These are phyloP conservation scores for Arctopsyche grandis DNA, from an alignment of 1,140 invertebrate genomes.

Conservation along the genomic window DNA sequence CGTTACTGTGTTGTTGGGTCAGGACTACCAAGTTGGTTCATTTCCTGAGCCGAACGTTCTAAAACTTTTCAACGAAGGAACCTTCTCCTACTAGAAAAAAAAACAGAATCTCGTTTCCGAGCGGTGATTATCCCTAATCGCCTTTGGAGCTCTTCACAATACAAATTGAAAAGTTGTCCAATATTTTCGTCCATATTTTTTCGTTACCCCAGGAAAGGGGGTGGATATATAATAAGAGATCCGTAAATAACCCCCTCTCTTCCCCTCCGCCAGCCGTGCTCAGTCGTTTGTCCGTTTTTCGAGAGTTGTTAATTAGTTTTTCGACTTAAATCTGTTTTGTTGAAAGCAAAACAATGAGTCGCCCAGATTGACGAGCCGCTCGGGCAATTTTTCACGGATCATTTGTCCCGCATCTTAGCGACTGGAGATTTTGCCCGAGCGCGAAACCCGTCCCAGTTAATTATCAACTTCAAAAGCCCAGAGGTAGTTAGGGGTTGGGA, in stretches of 20 bases:
- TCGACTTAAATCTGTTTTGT: slow-evolving; percentile 2
- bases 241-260: too few relatives aligned
- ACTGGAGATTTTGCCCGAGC: background rate
- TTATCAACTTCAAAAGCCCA: slow-evolving; percentile 22
- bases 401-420: background rate
- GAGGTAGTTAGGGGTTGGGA: background rate
- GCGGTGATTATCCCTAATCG: background rate
- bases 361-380: background rate
- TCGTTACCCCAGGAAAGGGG: background rate
- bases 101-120: background rate
- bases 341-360: background rate
- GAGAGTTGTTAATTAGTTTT: too few relatives aligned
- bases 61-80: slow-evolving; percentile 10
- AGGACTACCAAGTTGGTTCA: slow-evolving; percentile 10
- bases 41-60: slow-evolving; percentile 16
- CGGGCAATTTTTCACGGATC: slow-evolving; percentile 16
- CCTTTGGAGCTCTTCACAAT: background rate
- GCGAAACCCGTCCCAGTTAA: background rate
- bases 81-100: background rate
- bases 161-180: slow-evolving; percentile 1
- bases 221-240: background rate
- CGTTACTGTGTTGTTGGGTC: slow-evolving; percentile 18
- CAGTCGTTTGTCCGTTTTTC: too few relatives aligned
- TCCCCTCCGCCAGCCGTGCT: too few relatives aligned
- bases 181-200: slow-evolving; percentile 5